Evolutionary conservation across 2,113 vertebrate species (phyloP).

Genomic region (Scomber scombrus): DNA sequence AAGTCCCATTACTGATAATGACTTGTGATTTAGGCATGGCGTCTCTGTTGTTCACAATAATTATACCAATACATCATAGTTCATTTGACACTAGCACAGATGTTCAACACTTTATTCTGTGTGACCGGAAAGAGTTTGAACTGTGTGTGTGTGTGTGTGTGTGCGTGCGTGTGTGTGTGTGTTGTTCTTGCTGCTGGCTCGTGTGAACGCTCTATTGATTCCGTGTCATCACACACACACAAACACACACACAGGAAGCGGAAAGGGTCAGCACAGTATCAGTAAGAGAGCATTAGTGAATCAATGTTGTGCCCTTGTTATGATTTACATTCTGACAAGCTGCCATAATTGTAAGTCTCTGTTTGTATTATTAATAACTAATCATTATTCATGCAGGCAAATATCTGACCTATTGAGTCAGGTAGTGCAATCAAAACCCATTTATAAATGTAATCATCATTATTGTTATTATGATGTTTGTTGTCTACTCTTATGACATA

Average conservation of each 20-base stretch:
- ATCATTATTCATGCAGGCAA: not conserved
- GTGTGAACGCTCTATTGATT: conserved; percentile 20
- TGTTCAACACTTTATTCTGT: not conserved
- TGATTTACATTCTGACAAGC: conserved; percentile 37
- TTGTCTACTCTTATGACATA: no score
- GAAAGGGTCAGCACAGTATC: conserved; percentile 4
- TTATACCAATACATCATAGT: not conserved
- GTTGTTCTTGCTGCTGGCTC: not conserved
- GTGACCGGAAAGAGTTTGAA: not conserved
- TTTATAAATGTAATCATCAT: not conserved
- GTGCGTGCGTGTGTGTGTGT: not conserved
- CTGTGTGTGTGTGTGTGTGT: not conserved
- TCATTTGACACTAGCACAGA: not conserved
- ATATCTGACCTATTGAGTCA: not conserved
- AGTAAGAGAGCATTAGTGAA: conserved; percentile 18
- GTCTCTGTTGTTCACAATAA: not conserved
- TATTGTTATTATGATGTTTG: not conserved
- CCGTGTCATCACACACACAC: conserved; percentile 8
- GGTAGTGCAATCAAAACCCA: not conserved
- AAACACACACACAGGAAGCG: not conserved
- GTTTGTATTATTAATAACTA: not conserved
- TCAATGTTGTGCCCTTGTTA: conserved; percentile 26
- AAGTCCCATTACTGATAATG: not conserved
- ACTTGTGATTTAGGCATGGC: not conserved
- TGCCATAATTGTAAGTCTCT: not conserved